These are phyloP conservation scores for Bombycilla garrulus DNA, from an alignment of 2,113 vertebrate species.

Conservation along the genomic window DNA sequence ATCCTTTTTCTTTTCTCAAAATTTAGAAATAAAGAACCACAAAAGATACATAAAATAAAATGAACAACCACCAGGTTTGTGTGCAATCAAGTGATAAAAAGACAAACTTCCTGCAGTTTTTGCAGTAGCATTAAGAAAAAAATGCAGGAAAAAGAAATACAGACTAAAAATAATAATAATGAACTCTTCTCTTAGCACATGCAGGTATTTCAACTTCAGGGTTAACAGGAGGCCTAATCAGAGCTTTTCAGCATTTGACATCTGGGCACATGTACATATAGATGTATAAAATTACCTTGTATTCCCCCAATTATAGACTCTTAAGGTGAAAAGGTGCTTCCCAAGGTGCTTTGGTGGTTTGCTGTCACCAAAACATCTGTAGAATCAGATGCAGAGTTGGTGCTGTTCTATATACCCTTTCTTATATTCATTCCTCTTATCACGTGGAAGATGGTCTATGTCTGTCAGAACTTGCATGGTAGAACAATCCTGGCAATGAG, in stretches of 20 bases:
- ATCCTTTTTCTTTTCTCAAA: not conserved
- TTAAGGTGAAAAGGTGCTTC: not conserved
- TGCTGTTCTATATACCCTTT: not conserved
- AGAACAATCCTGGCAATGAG: not conserved
- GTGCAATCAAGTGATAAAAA: not conserved
- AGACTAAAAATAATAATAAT: not conserved
- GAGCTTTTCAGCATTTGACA: not conserved
- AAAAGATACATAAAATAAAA: not conserved
- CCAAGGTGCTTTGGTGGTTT: not conserved
- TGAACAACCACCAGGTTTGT: not conserved
- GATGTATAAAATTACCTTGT: not conserved
- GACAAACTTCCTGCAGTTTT: not conserved
- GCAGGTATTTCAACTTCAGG: not conserved
- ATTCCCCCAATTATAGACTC: rapidly evolving
- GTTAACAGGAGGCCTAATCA: not conserved
- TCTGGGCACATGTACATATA: not conserved
- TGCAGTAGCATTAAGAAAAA: not conserved
- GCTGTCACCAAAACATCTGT: not conserved
- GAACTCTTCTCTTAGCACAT: not conserved
- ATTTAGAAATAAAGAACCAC: not conserved
- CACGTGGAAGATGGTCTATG: not conserved
- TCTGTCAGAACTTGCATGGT: not conserved
- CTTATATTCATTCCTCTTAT: not conserved
- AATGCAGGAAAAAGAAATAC: not conserved
- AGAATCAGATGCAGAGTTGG: not conserved